Conservation (phyloP, 2,888 invertebrate genomes). For the Ametastegia equiseti region DNA sequence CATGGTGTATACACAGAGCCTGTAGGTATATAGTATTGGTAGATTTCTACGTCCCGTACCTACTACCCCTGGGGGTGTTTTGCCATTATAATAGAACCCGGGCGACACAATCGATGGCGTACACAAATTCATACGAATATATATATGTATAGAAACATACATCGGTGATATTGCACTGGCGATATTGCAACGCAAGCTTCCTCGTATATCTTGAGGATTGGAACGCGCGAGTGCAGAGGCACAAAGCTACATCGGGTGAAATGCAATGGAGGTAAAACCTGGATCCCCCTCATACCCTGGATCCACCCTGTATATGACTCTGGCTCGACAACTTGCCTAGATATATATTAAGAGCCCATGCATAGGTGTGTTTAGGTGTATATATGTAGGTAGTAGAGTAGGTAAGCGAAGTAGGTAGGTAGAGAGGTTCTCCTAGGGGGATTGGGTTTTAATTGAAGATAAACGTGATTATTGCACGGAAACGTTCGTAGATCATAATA, state of each 20-base stretch:
- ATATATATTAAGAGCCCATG: not conserved
- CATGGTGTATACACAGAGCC: too few species aligned
- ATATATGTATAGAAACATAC: not conserved
- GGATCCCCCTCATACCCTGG: not conserved
- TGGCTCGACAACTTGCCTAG: not conserved
- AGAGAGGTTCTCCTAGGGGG: conserved; percentile 26
- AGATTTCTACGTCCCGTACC: not conserved
- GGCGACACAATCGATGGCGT: conserved; percentile 29
- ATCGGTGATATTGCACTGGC: conserved; percentile 38
- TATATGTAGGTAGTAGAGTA: too few species aligned
- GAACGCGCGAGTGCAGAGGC: conserved; percentile 10
- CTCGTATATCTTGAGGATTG: conserved; percentile 44
- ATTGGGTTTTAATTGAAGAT: conserved; percentile 43
- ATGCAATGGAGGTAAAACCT: not conserved
- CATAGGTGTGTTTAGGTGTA: too few species aligned
- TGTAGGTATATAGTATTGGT: too few species aligned
- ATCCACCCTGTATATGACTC: not conserved
- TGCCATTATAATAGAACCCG: conserved; percentile 28
- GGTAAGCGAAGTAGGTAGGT: not conserved
- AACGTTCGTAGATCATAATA: conserved; percentile 29
- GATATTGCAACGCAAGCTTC: conserved; percentile 40
- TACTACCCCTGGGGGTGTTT: conserved; percentile 2
- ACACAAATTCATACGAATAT: conserved; percentile 38
- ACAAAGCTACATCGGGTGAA: not conserved
- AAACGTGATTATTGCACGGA: conserved; percentile 40